These are phyloP conservation scores for Murina feae DNA, from an alignment of 2,113 vertebrate genomes.

Conservation along the genomic window DNA sequence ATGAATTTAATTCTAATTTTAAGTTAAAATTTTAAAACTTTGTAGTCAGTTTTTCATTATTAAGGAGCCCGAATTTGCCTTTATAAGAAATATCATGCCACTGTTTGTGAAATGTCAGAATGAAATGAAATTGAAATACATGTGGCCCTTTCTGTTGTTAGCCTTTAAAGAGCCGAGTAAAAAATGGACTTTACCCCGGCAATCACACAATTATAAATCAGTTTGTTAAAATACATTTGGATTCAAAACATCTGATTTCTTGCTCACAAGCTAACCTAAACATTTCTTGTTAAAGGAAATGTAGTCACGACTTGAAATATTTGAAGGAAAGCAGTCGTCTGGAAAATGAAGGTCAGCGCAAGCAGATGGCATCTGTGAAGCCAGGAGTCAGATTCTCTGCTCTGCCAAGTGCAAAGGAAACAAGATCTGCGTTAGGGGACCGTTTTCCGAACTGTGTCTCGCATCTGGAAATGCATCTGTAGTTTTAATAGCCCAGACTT, in stretches of 20 bases:
- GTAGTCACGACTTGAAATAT: slow-evolving; percentile 77
- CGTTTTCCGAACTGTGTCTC: slow-evolving; percentile 44
- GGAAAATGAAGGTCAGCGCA: slow-evolving; percentile 80
- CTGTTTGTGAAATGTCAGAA: slow-evolving; percentile 9
- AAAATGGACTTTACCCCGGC: background rate
- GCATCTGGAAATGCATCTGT: background rate
- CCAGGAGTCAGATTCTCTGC: slow-evolving; percentile 72
- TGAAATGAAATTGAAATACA: slow-evolving; percentile 34
- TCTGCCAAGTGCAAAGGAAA: slow-evolving; percentile 74
- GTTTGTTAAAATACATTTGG: slow-evolving; percentile 61
- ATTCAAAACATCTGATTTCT: slow-evolving; percentile 76
- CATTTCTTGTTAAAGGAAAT: slow-evolving; percentile 76
- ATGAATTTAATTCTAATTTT: background rate
- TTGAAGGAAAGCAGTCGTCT: slow-evolving; percentile 78
- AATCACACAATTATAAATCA: slow-evolving; percentile 27
- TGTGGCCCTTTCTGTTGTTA: background rate
- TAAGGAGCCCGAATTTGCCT: background rate
- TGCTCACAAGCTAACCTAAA: slow-evolving; percentile 77
- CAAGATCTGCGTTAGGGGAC: slow-evolving; percentile 66
- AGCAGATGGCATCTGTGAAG: slow-evolving; percentile 79
- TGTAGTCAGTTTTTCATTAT: background rate
- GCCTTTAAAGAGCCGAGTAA: background rate
- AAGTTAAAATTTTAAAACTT: background rate
- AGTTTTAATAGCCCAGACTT: slow-evolving; percentile 27
- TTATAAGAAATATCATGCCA: background rate